Evolutionary conservation across 2,797 vertebrate genomes (phyloP), one percentile per base, ranked within the genome.

Genomic region (Astyanax mexicanus): DNA sequence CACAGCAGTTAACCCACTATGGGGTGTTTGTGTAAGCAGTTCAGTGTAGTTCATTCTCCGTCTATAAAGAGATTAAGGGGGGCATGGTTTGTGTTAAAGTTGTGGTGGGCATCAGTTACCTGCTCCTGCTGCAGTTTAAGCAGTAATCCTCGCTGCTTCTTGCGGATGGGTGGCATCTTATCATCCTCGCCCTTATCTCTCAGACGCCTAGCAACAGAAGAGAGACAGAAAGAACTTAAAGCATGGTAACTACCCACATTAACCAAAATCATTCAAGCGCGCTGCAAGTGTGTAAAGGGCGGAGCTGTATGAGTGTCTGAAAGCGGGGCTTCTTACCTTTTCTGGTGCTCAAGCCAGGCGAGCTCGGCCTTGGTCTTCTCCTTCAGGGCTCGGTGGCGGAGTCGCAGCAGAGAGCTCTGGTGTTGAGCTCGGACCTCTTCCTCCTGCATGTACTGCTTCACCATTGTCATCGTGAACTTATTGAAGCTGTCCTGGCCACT

Each of bases 391-490:
- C 96, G 97, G 84, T 99, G 96, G 0, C 97, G 95, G 35, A 99
- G 95, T 21, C 90, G 94, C 76, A 99, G 92, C 29, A 99, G 90
- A 0, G 97, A 97, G 78, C 95, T 96, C 83, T 99, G 98, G 85
- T 99, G 98, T 85, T 96, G 95, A 13, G 98, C 95, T 27, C 98
- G 87, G 75, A 98, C 94, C 76, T 99, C 98, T 79, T 98, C 97
- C 55, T 99, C 98, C 72, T 96, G 97, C 98, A 99, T 99, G 84
- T 99, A 98, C 80, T 99, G 97, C 4, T 95, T 94, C 27, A 99
- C 97, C 96, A 99, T 98, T 83, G 97, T 96, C 96, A 99, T 98
- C 2, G 97, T 99, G 86, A 99, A 99, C 80, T 95, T 95, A 25
- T 95, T 98, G 85, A 99, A 99, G 86, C 96, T 98, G 57, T 98